Conservation (phyloP, 2,888 invertebrate genomes). For the Drosophila nigritarsus region DNA sequence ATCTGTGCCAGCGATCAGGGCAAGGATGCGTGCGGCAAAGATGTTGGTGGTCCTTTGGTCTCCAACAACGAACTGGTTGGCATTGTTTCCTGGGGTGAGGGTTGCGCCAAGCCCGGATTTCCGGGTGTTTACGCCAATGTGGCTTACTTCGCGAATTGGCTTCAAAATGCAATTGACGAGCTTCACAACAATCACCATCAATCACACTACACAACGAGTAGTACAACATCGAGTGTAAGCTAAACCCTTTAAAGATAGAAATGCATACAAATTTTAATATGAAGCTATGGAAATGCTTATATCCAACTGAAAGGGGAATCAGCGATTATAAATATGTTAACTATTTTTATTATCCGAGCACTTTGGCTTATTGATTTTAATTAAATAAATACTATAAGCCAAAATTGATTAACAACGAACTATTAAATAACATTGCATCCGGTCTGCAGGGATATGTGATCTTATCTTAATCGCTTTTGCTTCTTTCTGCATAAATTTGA, state of each 20-base stretch:
- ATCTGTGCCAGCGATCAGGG: conserved; percentile 22
- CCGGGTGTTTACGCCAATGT: conserved; percentile 26
- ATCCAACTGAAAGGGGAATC: neutral
- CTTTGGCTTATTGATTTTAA: neutral
- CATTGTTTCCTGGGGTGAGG: conserved; percentile 20
- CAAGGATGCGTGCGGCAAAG: conserved; percentile 5
- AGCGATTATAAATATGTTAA: neutral
- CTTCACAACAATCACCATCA: conserved; percentile 3
- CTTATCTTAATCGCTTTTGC: neutral
- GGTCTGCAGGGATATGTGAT: neutral
- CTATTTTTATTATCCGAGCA: neutral
- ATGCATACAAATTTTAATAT: neutral
- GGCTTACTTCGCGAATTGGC: conserved; percentile 4
- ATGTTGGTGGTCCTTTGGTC: conserved; percentile 22
- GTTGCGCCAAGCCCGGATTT: conserved; percentile 18
- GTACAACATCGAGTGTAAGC: neutral
- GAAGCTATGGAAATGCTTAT: neutral
- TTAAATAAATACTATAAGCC: neutral
- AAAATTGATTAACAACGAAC: neutral
- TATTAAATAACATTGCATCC: neutral
- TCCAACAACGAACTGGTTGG: conserved; percentile 8
- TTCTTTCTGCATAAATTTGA: neutral
- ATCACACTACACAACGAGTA: neutral
- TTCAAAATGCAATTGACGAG: neutral
- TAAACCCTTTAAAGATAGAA: neutral